Conservation (phyloP, 2,797 vertebrate genomes). For the Lepilemur septentrionalis region DNA sequence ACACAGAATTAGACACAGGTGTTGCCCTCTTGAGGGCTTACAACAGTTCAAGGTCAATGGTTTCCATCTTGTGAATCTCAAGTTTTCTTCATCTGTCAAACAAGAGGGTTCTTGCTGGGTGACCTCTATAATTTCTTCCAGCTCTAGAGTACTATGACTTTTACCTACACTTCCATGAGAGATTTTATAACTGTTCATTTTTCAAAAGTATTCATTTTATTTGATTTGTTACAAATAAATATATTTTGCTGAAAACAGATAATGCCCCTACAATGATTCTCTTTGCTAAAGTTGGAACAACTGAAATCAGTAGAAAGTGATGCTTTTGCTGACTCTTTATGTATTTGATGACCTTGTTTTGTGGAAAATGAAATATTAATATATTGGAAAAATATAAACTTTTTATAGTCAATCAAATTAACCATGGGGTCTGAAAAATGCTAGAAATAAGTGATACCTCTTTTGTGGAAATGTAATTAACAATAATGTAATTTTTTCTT, state of each 20-base stretch:
- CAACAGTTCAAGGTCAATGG: background rate
- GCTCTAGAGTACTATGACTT: background rate
- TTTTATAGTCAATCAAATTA: background rate
- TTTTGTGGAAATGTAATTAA: background rate
- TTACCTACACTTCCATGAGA: background rate
- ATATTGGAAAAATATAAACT: background rate
- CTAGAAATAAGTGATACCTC: background rate
- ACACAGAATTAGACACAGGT: background rate
- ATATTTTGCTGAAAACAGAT: background rate
- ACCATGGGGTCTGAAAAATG: background rate
- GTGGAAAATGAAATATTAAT: background rate
- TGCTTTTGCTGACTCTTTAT: background rate
- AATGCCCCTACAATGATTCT: background rate
- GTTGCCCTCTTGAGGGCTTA: background rate
- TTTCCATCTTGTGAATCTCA: background rate
- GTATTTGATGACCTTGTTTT: background rate
- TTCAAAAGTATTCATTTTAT: background rate
- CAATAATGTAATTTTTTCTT: background rate
- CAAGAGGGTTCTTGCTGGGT: background rate
- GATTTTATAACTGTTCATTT: background rate
- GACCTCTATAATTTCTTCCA: background rate
- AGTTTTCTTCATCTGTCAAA: background rate
- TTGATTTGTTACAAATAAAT: conserved; percentile 10
- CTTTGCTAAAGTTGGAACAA: background rate
- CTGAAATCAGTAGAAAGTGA: background rate